phyloP scores from a whole-genome alignment of 2,888 invertebrate species.

The Dolichomitus sp. region DNA sequence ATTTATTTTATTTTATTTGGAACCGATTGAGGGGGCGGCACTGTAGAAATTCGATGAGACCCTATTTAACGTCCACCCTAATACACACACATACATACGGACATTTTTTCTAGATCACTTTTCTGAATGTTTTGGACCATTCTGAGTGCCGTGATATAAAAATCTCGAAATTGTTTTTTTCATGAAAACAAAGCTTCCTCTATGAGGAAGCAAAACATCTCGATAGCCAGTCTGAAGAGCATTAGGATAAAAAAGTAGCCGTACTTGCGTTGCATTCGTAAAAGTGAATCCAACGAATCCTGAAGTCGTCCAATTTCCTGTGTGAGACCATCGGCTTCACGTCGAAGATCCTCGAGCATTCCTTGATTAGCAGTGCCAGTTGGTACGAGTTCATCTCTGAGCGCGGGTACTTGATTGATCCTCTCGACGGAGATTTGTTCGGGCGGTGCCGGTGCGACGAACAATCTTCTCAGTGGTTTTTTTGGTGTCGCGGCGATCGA shows the following conservation, averaged over 20 bases:
- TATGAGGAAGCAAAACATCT: neutral
- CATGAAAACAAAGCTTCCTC: neutral
- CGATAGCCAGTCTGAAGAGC: neutral
- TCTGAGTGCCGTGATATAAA: no score
- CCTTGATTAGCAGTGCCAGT: slow-evolving; percentile 91
- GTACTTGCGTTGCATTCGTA: slow-evolving; percentile 93
- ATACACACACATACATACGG: no score
- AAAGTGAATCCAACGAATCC: slow-evolving; percentile 94
- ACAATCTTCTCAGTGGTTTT: slow-evolving; percentile 87
- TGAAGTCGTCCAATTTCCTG: slow-evolving; percentile 93
- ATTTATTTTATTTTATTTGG: no score
- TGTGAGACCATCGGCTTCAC: slow-evolving; percentile 88
- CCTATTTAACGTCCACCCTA: no score
- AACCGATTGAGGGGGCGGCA: no score
- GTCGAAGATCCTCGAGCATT: slow-evolving; percentile 93
- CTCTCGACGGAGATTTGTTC: slow-evolving; percentile 81
- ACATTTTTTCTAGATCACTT: no score
- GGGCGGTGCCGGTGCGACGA: slow-evolving; percentile 91
- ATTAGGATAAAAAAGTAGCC: slow-evolving; percentile 50
- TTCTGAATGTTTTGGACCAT: no score
- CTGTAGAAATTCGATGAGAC: no score
- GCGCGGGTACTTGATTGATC: slow-evolving; percentile 88
- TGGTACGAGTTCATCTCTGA: slow-evolving; percentile 94
- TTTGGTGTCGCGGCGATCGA: slow-evolving; percentile 84
- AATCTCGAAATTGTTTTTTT: no score